Base-by-base conservation (phyloP, 2,888 invertebrate genomes). In the Epinotia nisella region DNA sequence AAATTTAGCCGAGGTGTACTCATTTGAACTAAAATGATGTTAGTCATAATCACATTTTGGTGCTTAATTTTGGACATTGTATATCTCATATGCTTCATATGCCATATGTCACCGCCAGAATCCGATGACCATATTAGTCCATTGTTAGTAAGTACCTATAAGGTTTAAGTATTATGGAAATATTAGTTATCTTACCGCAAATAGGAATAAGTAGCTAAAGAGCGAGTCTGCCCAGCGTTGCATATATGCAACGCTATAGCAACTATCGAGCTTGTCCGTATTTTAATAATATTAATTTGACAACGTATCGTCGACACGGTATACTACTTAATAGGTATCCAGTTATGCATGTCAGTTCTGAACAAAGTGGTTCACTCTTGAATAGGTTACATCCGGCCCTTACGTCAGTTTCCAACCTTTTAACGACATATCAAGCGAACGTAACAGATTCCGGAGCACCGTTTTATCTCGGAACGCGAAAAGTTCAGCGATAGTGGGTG, bases 391-490 rank as follows among this genome's bases (percentile, higher is more conserved):
- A 58, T 58, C 49, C 49, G 29, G 13, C 24, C 45, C 21, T 58
- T 41, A 17, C 17, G 53, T 53, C 3, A 68, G 58, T 41, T 58
- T 58, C 53, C 11, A 41, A 69, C 62, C 62, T 69, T 73, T 69
- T 59, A 64, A 58, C 39, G 69, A 64, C 41, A 64, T 51, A 68
- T 59, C 58, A 58, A 69, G 62, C 68, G 73, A 58, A 73, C 66
- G 69, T 73, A 70, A 75, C 70, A 74, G 70, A 75, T 65, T 65
- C 39, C 56, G 75, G 55, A 62, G n/a, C 65, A 61, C 60, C 60
- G 71, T 71, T 76, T 75, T 76, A 78, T 75, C 77, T 75, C 75
- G 49, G 24, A 75, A 70, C 64, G 59, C 64, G 67, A 62, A 69
- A 73, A 66, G 75, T 75, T 71, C 58, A 21, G 45, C 49, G 35